phyloP scores from a whole-genome alignment of 2,797 vertebrate genomes.

The Lacerta agilis region DNA sequence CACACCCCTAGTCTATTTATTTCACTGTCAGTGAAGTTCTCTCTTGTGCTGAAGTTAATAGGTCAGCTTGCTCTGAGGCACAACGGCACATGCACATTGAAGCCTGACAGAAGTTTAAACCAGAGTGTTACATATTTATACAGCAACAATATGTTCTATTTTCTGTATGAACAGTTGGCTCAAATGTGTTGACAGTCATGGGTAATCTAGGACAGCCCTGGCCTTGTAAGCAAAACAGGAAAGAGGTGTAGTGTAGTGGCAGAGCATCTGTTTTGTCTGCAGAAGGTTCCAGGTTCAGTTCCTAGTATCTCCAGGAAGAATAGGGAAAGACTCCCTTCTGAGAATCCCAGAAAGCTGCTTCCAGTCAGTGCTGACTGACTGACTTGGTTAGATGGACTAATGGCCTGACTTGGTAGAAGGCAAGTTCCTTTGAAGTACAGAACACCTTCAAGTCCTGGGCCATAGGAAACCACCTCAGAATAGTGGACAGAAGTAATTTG shows the following conservation, averaged over 20 bases:
- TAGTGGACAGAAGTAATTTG: conserved; percentile 48
- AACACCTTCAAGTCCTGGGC: conserved; percentile 26
- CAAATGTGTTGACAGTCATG: not conserved
- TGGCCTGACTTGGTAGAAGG: too few species aligned
- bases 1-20: too few species aligned
- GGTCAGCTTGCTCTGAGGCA: too few species aligned
- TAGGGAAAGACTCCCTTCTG: too few species aligned
- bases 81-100: not conserved
- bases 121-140: not conserved
- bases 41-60: not conserved
- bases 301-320: too few species aligned
- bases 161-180: not conserved
- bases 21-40: too few species aligned
- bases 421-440: not conserved
- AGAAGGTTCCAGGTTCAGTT: too few species aligned
- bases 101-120: not conserved
- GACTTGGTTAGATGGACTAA: too few species aligned
- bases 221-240: conserved; percentile 14
- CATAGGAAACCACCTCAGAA: conserved; percentile 2
- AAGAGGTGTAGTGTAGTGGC: not conserved
- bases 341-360: too few species aligned
- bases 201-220: conserved; percentile 14
- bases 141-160: not conserved
- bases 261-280: too few species aligned
- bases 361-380: too few species aligned